Evolutionary conservation across 2,888 invertebrate genomes (phyloP).

Genomic region (Peribatodes rhomboidaria): DNA sequence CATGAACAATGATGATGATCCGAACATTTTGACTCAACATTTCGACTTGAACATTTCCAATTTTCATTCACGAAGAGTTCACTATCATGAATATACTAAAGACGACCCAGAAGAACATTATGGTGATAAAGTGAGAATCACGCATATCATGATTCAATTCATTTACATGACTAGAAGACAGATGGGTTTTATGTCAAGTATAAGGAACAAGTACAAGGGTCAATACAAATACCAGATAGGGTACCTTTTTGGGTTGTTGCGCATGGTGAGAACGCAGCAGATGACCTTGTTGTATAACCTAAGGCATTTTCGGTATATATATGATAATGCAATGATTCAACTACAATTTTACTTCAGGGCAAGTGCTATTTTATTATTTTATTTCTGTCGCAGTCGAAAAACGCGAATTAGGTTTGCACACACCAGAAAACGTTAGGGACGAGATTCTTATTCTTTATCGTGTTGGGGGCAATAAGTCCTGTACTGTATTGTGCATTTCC

Average conservation of each 20-base stretch:
- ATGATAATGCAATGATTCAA: background rate
- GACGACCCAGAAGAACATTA: background rate
- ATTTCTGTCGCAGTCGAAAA: no score
- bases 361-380: background rate
- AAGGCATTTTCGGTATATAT: accelerated
- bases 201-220: conserved; percentile 5
- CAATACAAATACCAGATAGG: background rate
- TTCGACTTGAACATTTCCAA: background rate
- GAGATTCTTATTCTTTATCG: no score
- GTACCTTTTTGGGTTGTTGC: conserved; percentile 6
- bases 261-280: conserved; percentile 9
- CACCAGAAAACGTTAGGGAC: no score
- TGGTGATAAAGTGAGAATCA: background rate
- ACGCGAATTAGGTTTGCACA: no score
- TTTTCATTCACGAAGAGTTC: conserved; percentile 9
- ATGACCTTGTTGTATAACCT: background rate
- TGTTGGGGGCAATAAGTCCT: no score
- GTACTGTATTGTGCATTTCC: no score
- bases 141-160: conserved; percentile 6
- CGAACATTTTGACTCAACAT: background rate
- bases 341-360: conserved; percentile 2
- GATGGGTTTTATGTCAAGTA: background rate
- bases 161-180: conserved; percentile 17
- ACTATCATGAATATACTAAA: background rate
- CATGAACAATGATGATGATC: background rate